Evolutionary conservation across 2,888 invertebrate genomes (phyloP).

Genomic region (Lampropteryx suffumata): DNA sequence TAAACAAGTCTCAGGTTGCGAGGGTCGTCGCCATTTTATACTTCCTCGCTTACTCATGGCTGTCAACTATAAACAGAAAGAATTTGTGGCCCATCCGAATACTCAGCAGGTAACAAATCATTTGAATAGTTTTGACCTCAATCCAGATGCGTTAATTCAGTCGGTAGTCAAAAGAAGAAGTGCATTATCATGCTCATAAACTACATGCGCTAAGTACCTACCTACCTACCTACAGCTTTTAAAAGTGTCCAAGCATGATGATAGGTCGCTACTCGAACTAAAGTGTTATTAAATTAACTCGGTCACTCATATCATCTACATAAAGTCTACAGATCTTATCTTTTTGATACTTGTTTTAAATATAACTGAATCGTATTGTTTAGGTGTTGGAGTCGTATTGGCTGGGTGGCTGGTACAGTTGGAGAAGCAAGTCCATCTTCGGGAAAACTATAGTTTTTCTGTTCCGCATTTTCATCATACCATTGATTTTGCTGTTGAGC

Average conservation of each 20-base stretch:
- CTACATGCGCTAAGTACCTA: slow-evolving; percentile 11
- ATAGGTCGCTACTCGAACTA: slow-evolving; percentile 27
- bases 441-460: slow-evolving; percentile 57
- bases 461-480: slow-evolving; percentile 52
- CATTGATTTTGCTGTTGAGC: slow-evolving; percentile 58
- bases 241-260: slow-evolving; percentile 20
- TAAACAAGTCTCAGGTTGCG: slow-evolving; percentile 75
- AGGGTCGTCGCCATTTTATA: slow-evolving; percentile 69
- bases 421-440: slow-evolving; percentile 73
- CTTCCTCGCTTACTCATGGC: slow-evolving; percentile 87
- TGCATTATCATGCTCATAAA: slow-evolving; percentile 34
- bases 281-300: slow-evolving; percentile 27
- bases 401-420: slow-evolving; percentile 84
- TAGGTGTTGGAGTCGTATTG: slow-evolving; percentile 84
- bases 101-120: slow-evolving; percentile 83
- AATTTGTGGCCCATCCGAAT: slow-evolving; percentile 89
- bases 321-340: too few relatives aligned
- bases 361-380: slow-evolving; percentile 11
- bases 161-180: slow-evolving; percentile 20
- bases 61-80: slow-evolving; percentile 86
- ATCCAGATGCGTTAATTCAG: slow-evolving; percentile 21
- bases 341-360: background rate
- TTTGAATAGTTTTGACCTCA: slow-evolving; percentile 14
- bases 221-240: slow-evolving; percentile 7
- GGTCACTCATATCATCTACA: slow-evolving; percentile 2